phyloP scores from a whole-genome alignment of 1,140 invertebrate genomes.

The Cydia amplana region DNA sequence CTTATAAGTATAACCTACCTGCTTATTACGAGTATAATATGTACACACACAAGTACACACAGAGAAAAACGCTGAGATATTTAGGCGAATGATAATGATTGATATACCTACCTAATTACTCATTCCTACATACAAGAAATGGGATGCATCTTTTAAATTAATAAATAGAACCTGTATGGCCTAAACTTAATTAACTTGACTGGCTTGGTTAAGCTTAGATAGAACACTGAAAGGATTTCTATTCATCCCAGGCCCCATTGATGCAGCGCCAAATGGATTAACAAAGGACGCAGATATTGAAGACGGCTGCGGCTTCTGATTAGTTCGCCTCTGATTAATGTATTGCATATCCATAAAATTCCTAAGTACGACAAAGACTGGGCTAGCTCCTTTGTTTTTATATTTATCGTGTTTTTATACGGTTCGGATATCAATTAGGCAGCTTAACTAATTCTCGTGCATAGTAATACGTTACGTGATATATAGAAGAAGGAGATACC shows the following conservation, averaged over 20 bases:
- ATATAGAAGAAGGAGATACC: no score
- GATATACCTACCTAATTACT: no score
- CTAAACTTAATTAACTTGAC: slow-evolving; percentile 11
- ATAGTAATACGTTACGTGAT: no score
- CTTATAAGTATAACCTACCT: no score
- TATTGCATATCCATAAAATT: background rate
- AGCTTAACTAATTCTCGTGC: background rate
- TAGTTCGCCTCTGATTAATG: slow-evolving; percentile 4
- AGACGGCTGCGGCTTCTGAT: slow-evolving; percentile 10
- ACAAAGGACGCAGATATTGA: slow-evolving; percentile 15
- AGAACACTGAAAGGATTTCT: slow-evolving; percentile 19
- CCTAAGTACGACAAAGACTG: background rate
- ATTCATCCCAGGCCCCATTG: slow-evolving; percentile 17
- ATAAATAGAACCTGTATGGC: background rate
- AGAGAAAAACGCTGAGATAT: no score
- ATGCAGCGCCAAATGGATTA: slow-evolving; percentile 17
- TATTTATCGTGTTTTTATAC: background rate
- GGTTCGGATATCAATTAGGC: background rate
- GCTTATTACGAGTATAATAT: no score
- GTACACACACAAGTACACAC: no score
- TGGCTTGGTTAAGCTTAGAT: background rate
- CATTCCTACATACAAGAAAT: background rate
- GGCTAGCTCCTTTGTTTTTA: background rate
- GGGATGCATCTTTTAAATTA: background rate
- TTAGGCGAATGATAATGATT: no score